phyloP scores from a whole-genome alignment of 2,113 vertebrate species.

The Haliaeetus leucogaster region DNA sequence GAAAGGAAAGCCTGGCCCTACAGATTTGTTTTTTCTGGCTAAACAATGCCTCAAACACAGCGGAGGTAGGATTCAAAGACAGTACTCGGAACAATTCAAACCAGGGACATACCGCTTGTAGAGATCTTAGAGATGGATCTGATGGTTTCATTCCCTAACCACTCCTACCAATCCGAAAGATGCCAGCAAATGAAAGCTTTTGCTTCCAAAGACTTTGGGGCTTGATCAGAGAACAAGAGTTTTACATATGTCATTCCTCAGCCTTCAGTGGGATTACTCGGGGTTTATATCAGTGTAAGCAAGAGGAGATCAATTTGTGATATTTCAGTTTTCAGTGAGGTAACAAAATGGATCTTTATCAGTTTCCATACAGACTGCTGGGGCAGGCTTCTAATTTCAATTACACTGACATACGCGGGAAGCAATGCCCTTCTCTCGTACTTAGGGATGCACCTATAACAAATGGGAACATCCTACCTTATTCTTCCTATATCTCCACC shows the following conservation, averaged over 20 bases:
- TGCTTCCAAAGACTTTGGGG: not conserved
- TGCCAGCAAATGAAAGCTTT: not conserved
- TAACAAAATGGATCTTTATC: not conserved
- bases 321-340: not conserved
- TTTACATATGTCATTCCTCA: not conserved
- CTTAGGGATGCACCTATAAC: not conserved
- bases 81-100: not conserved
- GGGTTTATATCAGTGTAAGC: not conserved
- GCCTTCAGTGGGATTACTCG: not conserved
- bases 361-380: not conserved
- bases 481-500: not conserved
- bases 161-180: not conserved
- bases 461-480: not conserved
- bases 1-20: slow-evolving; percentile 10
- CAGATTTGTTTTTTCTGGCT: not conserved
- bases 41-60: not conserved
- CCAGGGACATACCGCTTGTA: not conserved
- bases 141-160: not conserved
- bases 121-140: not conserved
- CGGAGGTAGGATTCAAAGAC: not conserved
- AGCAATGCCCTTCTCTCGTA: not conserved
- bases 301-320: not conserved
- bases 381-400: not conserved
- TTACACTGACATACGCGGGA: not conserved
- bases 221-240: not conserved